Evolutionary conservation across 2,113 vertebrate genomes (phyloP).

Genomic region (Petromus typicus): DNA sequence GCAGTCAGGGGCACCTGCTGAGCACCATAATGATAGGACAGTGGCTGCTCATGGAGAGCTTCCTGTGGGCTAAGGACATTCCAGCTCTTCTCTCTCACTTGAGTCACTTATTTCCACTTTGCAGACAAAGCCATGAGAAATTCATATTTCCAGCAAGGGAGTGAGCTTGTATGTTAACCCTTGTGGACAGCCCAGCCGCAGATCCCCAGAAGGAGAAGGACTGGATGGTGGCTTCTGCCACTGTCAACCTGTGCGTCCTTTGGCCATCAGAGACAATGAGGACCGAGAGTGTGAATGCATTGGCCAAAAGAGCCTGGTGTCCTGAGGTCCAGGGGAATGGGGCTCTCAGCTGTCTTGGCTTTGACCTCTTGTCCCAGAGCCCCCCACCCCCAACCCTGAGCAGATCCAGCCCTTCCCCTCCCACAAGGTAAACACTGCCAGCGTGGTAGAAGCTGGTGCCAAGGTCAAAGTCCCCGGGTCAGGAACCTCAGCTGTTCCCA

Average conservation of each 20-base stretch:
- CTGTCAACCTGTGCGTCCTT: accelerated
- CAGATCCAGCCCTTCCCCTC: background rate
- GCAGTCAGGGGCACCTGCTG: too few species aligned
- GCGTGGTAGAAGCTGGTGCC: conserved; percentile 48
- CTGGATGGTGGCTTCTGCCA: accelerated
- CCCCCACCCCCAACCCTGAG: accelerated
- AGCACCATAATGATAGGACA: accelerated
- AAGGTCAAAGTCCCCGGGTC: conserved; percentile 76
- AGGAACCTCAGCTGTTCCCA: conserved; percentile 40
- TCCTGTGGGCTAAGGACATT: accelerated
- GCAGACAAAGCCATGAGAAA: accelerated
- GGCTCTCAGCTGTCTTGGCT: background rate
- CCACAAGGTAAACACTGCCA: conserved; percentile 43
- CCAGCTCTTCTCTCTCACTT: too few species aligned
- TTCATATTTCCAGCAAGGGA: background rate
- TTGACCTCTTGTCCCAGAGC: background rate
- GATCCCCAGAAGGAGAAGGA: background rate
- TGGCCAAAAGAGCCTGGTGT: background rate
- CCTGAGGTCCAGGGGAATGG: background rate
- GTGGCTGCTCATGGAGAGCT: background rate
- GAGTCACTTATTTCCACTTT: too few species aligned
- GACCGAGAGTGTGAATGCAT: accelerated
- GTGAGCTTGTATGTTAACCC: background rate
- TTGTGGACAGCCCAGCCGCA: background rate
- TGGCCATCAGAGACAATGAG: background rate